phyloP scores from a whole-genome alignment of 2,888 invertebrate genomes.

The Timema cristinae region DNA sequence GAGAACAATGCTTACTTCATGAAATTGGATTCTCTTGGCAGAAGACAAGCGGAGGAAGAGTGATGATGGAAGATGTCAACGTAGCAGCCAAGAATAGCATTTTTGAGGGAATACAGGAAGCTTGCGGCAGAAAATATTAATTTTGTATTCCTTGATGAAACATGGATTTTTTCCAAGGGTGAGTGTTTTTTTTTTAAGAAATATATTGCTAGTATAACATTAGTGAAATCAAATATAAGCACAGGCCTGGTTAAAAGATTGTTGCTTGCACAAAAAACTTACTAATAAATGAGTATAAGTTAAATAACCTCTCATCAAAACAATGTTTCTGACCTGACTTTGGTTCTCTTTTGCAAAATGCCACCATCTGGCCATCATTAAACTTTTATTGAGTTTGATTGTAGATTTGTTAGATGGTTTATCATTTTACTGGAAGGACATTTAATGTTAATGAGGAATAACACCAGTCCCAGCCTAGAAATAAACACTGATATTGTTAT shows the following conservation, averaged over 20 bases:
- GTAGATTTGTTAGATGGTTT: too few species aligned
- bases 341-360: too few species aligned
- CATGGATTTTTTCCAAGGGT: background rate
- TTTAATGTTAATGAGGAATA: too few species aligned
- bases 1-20: background rate
- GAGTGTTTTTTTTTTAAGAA: background rate
- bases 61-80: background rate
- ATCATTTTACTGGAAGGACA: too few species aligned
- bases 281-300: too few species aligned
- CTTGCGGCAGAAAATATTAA: background rate
- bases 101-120: background rate
- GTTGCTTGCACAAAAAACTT: too few species aligned
- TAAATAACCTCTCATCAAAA: too few species aligned
- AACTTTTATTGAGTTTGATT: too few species aligned
- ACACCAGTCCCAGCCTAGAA: too few species aligned
- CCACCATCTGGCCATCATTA: too few species aligned
- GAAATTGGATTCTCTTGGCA: background rate
- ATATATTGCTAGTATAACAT: too few species aligned
- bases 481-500: background rate
- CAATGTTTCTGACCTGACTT: too few species aligned
- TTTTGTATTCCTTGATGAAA: slow-evolving; percentile 9
- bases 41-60: background rate
- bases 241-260: background rate
- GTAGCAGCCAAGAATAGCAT: background rate
- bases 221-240: background rate